phyloP scores from a whole-genome alignment of 2,888 invertebrate species.

The Drosophila neonasuta region DNA sequence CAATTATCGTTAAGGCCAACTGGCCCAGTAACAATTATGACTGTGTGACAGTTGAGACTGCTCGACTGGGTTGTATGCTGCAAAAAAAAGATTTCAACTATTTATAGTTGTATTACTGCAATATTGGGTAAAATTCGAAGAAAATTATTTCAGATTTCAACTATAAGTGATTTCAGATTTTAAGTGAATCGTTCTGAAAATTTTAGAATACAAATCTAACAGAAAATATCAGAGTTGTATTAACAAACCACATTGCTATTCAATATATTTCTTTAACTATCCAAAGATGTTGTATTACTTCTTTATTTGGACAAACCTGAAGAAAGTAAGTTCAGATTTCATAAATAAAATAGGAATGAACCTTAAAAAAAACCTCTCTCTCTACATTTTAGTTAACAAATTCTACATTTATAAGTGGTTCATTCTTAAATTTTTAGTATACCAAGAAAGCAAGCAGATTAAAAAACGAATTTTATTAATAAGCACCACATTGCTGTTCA shows the following conservation, averaged over 20 bases:
- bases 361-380: too few relatives aligned
- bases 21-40: conserved; percentile 5
- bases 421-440: not conserved
- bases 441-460: not conserved
- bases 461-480: not conserved
- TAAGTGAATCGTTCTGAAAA: not conserved
- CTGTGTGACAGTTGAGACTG: not conserved
- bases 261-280: not conserved
- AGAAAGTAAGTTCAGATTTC: too few relatives aligned
- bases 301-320: too few relatives aligned
- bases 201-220: not conserved
- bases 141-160: too few relatives aligned
- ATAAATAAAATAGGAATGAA: too few relatives aligned
- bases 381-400: too few relatives aligned
- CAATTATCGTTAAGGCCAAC: conserved; percentile 1
- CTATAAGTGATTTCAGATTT: too few relatives aligned
- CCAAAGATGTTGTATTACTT: too few relatives aligned
- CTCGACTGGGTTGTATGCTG: not conserved
- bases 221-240: not conserved
- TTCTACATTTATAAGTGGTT: not conserved
- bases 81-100: too few relatives aligned
- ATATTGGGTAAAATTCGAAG: too few relatives aligned
- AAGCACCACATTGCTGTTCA: not conserved
- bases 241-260: not conserved
- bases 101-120: too few relatives aligned